Base-by-base conservation (phyloP, 2,888 invertebrate genomes). In the Lepidocyrtinus sp. region DNA sequence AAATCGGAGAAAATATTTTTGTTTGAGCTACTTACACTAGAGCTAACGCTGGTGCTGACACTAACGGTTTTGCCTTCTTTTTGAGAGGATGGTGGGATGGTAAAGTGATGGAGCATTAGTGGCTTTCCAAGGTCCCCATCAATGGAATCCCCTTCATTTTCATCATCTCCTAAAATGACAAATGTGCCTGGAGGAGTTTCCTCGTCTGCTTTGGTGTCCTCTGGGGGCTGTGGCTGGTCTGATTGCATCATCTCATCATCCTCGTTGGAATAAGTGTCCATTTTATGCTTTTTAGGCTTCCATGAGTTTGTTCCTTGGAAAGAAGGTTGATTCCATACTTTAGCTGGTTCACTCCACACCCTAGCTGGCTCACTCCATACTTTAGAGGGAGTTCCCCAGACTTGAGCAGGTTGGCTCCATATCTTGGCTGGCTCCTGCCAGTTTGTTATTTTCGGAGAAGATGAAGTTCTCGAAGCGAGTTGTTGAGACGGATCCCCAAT, bases 301-400 rank as follows among this genome's bases (percentile, higher is more conserved):
- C 91, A 90, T 86, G 92, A 92, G n/a, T n/a, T n/a, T n/a, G n/a
- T n/a, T n/a, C n/a, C n/a, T n/a, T n/a, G n/a, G n/a, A n/a, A 19
- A 91, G 88, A 89, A 0, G 91, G 91, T 83, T 90, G 90, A 78
- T 90, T 90, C 87, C 91, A 91, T 24, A 82, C 72, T 64, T 79
- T 78, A 3, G 69, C 82, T 19, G 84, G 83, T 85, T 90, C 90
- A 81, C 89, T 89, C 86, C 91, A 91, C 22, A 89, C 86, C 86
- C 90, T 90, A 12, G 89, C 88, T 0, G 91, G 90, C 87, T 90
- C 90, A 0, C 90, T 88, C 84, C 91, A 91, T 82, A 90, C 88
- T 83, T 90, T 90, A 0, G 92, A 91, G 0, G 92, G 92, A 85
- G 91, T 90, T 2, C 86, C 79, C 79, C 87, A 84, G 89, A 89